These are phyloP conservation scores for Zapornia atra DNA, from an alignment of 2,113 vertebrate genomes.

Conservation along the genomic window DNA sequence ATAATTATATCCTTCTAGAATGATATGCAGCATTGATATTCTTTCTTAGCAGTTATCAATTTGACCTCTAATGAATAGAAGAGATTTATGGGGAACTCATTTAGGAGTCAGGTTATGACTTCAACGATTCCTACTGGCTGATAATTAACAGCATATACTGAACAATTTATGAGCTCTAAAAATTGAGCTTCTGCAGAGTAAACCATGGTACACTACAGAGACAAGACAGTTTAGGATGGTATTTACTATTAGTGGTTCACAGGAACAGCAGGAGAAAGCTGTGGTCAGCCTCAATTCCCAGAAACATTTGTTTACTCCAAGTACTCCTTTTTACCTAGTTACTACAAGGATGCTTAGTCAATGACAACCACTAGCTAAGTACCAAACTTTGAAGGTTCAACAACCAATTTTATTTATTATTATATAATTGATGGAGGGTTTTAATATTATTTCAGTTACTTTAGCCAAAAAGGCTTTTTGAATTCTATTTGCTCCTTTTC, in stretches of 20 bases:
- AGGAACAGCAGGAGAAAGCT: neutral
- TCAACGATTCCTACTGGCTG: slow-evolving; percentile 3
- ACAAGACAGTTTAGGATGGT: neutral
- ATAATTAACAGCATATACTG: slow-evolving; percentile 26
- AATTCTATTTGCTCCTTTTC: neutral
- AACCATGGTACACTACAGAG: neutral
- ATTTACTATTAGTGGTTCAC: neutral
- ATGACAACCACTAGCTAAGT: neutral
- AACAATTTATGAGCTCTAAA: neutral
- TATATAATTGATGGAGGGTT: neutral
- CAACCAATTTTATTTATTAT: neutral
- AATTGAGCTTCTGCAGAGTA: neutral
- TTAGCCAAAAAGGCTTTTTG: neutral
- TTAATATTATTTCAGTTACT: neutral
- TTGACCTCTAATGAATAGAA: slow-evolving; percentile 56
- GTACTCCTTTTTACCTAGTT: neutral
- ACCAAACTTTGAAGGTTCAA: neutral
- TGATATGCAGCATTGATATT: slow-evolving; percentile 8
- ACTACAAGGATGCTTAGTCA: neutral
- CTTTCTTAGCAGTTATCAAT: slow-evolving; percentile 23
- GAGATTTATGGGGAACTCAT: slow-evolving; percentile 59
- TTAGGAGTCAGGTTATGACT: slow-evolving; percentile 41
- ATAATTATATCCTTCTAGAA: neutral
- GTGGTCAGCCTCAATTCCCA: neutral
- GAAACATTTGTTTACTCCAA: neutral